Base-by-base conservation (phyloP, 2,888 invertebrate genomes). In the Drosophila greeni region DNA sequence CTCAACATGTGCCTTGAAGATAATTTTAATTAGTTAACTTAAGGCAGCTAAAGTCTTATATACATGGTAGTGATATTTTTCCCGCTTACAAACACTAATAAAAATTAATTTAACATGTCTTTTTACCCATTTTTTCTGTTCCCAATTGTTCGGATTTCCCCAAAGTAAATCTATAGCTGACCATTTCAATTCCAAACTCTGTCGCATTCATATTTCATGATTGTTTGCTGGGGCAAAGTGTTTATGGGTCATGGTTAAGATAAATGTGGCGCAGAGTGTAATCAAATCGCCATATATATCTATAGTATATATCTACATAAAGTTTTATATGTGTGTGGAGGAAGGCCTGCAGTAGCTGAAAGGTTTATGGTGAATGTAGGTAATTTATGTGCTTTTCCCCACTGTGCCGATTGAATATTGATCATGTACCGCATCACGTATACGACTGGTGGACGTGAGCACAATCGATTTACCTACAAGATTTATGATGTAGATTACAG, bases 251-350 rank as follows among this genome's bases (percentile, higher is more conserved):
- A 49, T 20, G 29, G 45, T 55, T 49, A 39, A 69, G 64, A 69
- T 57, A 64, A 64, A 69, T 64, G 70, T 70, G 70, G 33, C 48
- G 57, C 62, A 57, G 51, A 70, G 26, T 24, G 45, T 31, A 56
- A 69, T 62, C 47, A 69, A 69, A 69, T 69, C 43, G 36, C 31
- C 64, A 69, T 56, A 43, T 33, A 58, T 42, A 20, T 37, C 26
- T 33, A 8, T 39, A 39, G n/a, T 11, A 36, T 39, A 39, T 29
- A 26, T 40, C 8, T 9, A 43, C 34, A 34, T 40, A 23, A 24
- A 31, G 20, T 14, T 37, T 7, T 43, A 29, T 31, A 51, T 11
- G 14, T 26, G 18, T 51, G 31, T 24, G 20, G 12, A 23, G 40
- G 20, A 12, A 8, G 11, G 29, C 16, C 43, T n/a, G 39, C 9